phyloP scores from a whole-genome alignment of 2,797 vertebrate species.

The Sebastes matsubarae region DNA sequence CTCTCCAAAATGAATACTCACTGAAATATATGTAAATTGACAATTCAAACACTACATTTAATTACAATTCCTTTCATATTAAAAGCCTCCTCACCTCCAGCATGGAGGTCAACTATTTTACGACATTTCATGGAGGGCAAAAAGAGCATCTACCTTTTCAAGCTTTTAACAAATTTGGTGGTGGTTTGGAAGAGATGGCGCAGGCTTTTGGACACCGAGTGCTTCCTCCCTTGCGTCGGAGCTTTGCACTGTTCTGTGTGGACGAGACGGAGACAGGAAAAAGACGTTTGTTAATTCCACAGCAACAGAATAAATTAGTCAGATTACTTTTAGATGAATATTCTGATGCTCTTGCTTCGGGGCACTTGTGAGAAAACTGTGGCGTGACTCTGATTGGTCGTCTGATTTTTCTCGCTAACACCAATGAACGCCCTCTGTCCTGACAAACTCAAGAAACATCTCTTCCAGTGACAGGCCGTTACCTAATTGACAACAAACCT shows the following conservation, averaged over 20 bases:
- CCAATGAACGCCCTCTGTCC: constrained; percentile 40
- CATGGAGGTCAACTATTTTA: not conserved
- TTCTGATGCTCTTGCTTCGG: not conserved
- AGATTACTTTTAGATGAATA: not conserved
- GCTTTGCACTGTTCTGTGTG: constrained; percentile 89
- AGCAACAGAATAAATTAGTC: not conserved
- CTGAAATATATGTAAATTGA: not conserved
- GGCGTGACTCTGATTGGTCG: constrained; percentile 2
- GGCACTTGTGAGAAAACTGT: not conserved
- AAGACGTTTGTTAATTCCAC: not conserved
- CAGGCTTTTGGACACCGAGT: constrained; percentile 93
- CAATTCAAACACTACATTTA: not conserved
- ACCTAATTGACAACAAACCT: constrained; percentile 73
- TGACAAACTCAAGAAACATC: constrained; percentile 49
- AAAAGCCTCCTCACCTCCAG: not conserved
- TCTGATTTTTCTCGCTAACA: constrained; percentile 9
- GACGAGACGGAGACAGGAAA: constrained; percentile 25
- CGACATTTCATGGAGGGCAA: not conserved
- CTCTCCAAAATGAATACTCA: not conserved
- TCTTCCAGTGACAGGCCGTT: constrained; percentile 58
- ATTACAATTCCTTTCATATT: not conserved
- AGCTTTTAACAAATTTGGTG: constrained; percentile 91
- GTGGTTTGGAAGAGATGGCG: constrained; percentile 91
- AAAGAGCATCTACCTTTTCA: constrained; percentile 85
- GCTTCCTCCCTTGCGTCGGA: constrained; percentile 88